These are phyloP conservation scores for Eulemur albifrons DNA, from an alignment of 2,797 vertebrate genomes.

Conservation along the genomic window DNA sequence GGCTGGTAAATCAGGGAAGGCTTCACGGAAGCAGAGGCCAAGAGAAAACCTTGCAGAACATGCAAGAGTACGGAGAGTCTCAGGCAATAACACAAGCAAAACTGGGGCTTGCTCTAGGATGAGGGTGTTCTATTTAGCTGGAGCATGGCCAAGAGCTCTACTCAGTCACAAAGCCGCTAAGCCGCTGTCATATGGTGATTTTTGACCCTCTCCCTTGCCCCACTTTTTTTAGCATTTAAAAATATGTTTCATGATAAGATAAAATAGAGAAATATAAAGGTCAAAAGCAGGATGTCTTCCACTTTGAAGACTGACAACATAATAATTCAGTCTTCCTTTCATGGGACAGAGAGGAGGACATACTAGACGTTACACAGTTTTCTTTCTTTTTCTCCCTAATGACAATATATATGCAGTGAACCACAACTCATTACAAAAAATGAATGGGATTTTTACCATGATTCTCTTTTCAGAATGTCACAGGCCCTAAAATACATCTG, in stretches of 20 bases:
- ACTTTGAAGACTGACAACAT: background rate
- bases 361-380: background rate
- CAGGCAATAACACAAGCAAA: background rate
- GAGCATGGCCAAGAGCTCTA: background rate
- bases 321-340: background rate
- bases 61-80: background rate
- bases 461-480: background rate
- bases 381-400: background rate
- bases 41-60: background rate
- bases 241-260: background rate
- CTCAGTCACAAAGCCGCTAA: rapidly evolving
- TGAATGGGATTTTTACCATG: background rate
- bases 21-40: background rate
- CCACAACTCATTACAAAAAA: background rate
- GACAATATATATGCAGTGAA: background rate
- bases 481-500: background rate
- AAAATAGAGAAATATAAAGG: background rate
- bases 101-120: background rate
- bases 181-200: background rate
- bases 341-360: background rate
- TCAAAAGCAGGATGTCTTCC: background rate
- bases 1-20: background rate
- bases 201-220: background rate
- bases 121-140: background rate
- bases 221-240: background rate